phyloP scores from a whole-genome alignment of 1,140 invertebrate species.

The Aphelinus atriplicis region DNA sequence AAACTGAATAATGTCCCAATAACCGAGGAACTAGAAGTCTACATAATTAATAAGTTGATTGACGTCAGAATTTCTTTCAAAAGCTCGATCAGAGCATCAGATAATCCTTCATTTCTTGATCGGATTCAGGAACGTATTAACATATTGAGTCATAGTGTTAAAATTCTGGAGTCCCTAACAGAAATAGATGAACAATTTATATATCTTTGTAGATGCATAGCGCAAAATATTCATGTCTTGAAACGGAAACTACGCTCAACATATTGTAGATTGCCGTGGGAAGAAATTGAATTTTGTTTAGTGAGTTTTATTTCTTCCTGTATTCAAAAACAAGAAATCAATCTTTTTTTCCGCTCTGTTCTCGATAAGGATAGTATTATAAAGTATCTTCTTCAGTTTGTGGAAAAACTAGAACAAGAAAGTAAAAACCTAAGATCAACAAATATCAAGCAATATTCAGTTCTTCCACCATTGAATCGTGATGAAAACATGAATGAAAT shows the following conservation, averaged over 20 bases:
- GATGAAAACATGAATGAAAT: conserved; percentile 1
- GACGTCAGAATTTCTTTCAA: not conserved
- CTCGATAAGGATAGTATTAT: not conserved
- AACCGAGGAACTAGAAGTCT: not conserved
- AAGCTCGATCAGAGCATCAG: not conserved
- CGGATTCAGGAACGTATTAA: not conserved
- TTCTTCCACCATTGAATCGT: conserved; percentile 14
- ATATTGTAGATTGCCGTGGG: conserved; percentile 14
- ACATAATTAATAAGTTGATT: conserved; percentile 10
- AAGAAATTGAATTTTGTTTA: conserved; percentile 24
- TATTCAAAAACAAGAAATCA: not conserved
- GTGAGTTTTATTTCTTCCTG: not conserved
- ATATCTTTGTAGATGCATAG: not conserved
- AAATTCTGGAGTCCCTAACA: not conserved
- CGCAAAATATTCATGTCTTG: not conserved
- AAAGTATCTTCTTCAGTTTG: conserved; percentile 17
- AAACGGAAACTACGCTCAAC: conserved; percentile 1
- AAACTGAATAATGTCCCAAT: conserved; percentile 11
- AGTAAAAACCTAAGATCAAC: no score
- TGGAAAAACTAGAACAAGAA: not conserved
- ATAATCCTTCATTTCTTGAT: not conserved
- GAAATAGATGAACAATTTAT: conserved; percentile 2
- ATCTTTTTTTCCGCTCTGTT: not conserved
- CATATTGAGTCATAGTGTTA: not conserved
- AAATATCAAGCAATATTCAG: no score